Base-by-base conservation (phyloP, 2,888 invertebrate species). In the Agrochola litura region DNA sequence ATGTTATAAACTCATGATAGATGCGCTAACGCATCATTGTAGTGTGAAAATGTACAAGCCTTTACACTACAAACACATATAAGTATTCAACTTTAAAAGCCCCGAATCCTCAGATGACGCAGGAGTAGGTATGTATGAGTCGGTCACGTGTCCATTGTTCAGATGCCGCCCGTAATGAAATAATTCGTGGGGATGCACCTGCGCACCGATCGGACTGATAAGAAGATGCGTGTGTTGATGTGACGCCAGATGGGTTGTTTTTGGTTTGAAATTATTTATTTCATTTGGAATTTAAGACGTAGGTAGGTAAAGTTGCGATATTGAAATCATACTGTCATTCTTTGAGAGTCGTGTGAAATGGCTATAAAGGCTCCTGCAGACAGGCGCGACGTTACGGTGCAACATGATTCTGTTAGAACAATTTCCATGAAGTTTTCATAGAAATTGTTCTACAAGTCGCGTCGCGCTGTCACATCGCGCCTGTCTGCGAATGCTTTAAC, bases 151-250 rank as follows among this genome's bases (percentile, higher is more conserved):
- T 89, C 86, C 84, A 89, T 90, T 90, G 91, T 92, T 91, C 90
- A 89, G 88, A 83, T 85, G 88, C 90, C 86, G 90, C 88, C 83
- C 76, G 89, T 94, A 94, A 95, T 94, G 92, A 94, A 95, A 95
- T 95, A 93, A 95, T 95, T 93, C 92, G 91, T 92, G 87, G 88
- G 89, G 93, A 92, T 92, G 91, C 92, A 92, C 90, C 85, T 85
- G 91, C 89, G 91, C 81, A 67, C 79, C 83, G 91, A 92, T 93
- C 86, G 73, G 65, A 66, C 77, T 84, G 92, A 93, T 92, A 93
- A 92, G 65, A 25, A 56, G 72, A 82, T 72, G 63, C 73, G 83
- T 77, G 82, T 67, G 85, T 85, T 84, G 77, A 85, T 84, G 69
- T 73, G 77, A 82, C 77, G 74, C 72, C 65, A 82, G 86, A 77